Base-by-base conservation (phyloP, 2,888 invertebrate species). In the Candidula unifasciata region DNA sequence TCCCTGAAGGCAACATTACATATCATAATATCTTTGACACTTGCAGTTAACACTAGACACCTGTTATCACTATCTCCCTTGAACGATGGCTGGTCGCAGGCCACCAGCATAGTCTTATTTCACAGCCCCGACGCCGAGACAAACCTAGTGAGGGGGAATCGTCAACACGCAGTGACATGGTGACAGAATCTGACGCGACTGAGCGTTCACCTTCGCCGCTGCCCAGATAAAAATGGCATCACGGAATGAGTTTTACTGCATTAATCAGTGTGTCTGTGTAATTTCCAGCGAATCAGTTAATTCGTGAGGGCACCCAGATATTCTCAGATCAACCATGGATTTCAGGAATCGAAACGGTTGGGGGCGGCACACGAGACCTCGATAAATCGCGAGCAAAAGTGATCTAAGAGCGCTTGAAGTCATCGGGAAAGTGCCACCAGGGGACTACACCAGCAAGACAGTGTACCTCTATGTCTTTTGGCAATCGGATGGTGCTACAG, bases 251-350 rank as follows among this genome's bases (percentile, higher is more conserved):
- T 71, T 80, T n/a, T 37, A 37, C 74, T 35, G 64, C 82, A 82
- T 73, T 82, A 82, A 82, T 82, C 82, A 82, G 74, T 73, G 57
- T 73, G 82, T 73, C 74, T 64, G 74, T 82, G 73, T 82, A 27
- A 82, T 82, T 82, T 82, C 82, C 60, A 73, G 82, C 44, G 82
- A 37, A 82, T 73, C 82, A 74, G 74, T 82, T 82, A 74, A 82
- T 82, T 82, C 74, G 64, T 54, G 44, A 37, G 74, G 74, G 82
- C 74, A 74, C 74, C 54, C 64, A 74, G 64, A 74, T 73, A 60
- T n/a, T 74, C 37, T n/a, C 73, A 44, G 74, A 74, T 69, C 82
- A 74, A 44, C 54, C 71, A 80, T 80, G 80, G 80, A 80, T 80
- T 80, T 80, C 24, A 71, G 80, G 71, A 37, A 69, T 69, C 71